These are phyloP conservation scores for Gymnobelideus leadbeateri DNA, from an alignment of 2,113 vertebrate genomes.

Conservation along the genomic window DNA sequence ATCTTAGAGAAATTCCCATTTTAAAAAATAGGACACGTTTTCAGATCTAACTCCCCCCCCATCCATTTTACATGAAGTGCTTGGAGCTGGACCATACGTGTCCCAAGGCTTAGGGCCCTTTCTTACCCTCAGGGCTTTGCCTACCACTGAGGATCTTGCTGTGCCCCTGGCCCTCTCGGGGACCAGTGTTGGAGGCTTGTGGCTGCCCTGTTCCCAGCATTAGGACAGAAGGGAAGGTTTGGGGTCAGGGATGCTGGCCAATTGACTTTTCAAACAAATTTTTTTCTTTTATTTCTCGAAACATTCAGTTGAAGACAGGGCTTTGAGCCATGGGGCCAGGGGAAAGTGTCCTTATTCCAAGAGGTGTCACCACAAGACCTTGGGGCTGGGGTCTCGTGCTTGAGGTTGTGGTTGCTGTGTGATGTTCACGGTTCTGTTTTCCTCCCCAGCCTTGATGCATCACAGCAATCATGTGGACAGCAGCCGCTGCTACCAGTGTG, in stretches of 20 bases:
- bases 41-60: not conserved
- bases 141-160: not conserved
- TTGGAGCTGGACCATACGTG: too few relatives aligned
- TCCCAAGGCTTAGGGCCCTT: too few relatives aligned
- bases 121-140: too few relatives aligned
- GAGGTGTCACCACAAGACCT: not conserved
- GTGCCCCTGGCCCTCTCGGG: not conserved
- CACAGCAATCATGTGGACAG: conserved; percentile 99
- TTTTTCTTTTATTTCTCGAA: not conserved
- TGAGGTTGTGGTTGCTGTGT: not conserved
- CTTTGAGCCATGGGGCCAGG: not conserved
- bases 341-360: too few relatives aligned
- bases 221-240: not conserved
- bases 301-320: not conserved
- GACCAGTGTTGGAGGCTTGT: too few relatives aligned
- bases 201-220: not conserved
- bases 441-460: conserved; percentile 94
- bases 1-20: conserved; percentile 34
- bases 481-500: conserved; percentile 99
- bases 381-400: not conserved
- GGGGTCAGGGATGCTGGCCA: not conserved
- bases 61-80: not conserved
- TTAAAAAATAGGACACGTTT: not conserved
- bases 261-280: not conserved
- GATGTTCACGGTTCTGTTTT: conserved; percentile 19